Conservation (phyloP, 2,888 invertebrate species). For the Gibbula magus region DNA sequence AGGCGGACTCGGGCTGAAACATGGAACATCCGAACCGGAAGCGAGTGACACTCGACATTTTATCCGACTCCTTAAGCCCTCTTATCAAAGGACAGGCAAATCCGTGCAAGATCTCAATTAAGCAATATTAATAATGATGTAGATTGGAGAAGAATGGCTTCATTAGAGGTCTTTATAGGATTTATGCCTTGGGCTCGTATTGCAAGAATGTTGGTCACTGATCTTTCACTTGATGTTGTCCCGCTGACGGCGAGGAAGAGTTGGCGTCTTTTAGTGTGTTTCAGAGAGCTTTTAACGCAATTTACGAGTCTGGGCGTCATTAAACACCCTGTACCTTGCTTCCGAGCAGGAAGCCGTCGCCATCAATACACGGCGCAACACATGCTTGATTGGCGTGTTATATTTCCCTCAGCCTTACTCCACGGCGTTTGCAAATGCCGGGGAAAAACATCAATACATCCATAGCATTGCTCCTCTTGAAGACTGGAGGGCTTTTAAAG, state of each 20-base stretch:
- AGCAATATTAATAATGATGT: conserved; percentile 24
- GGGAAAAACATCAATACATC: conserved; percentile 19
- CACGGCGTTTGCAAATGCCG: conserved; percentile 12
- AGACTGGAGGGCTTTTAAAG: conserved; percentile 21
- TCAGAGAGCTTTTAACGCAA: conserved; percentile 22
- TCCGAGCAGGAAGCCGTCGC: conserved; percentile 14
- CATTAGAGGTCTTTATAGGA: conserved; percentile 21
- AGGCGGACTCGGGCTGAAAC: conserved; percentile 4
- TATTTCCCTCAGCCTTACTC: conserved; percentile 2
- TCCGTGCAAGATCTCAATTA: conserved; percentile 22
- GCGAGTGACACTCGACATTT: conserved; percentile 17
- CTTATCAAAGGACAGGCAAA: conserved; percentile 18
- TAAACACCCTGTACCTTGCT: conserved; percentile 24
- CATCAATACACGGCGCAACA: conserved; percentile 15
- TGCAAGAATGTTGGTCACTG: conserved; percentile 19
- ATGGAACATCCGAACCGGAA: conserved; percentile 7
- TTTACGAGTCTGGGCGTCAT: conserved; percentile 16
- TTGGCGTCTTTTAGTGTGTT: conserved; percentile 8
- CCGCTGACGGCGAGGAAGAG: conserved; percentile 14
- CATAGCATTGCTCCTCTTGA: neutral
- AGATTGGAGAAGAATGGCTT: conserved; percentile 18
- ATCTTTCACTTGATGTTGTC: conserved; percentile 16
- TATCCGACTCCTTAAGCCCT: conserved; percentile 12
- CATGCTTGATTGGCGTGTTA: conserved; percentile 18
- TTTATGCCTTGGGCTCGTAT: conserved; percentile 6